Base-by-base conservation (phyloP, 2,888 invertebrate species). In the Aleiodes leptofemur region DNA sequence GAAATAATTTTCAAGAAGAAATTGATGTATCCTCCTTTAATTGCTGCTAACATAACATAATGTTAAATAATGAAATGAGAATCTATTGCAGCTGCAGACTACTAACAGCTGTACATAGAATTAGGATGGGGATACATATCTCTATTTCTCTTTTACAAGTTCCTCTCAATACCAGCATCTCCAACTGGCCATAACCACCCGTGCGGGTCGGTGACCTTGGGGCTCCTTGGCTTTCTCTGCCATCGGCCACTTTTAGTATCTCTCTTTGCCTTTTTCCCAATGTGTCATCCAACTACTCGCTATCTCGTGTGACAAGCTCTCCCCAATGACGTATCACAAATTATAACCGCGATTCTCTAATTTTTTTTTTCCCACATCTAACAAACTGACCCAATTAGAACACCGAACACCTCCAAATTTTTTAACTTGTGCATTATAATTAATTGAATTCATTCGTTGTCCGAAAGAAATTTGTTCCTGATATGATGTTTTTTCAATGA, bases 161-260 rank as follows among this genome's bases (percentile, higher is more conserved):
- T 16, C 57, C 16, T 16, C 31, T 59, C 23, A 56, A 16, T 16
- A 38, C 56, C 55, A 48, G 38, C 55, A 31, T 9, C 34, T 34
- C 34, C 43, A 43, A 43, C 43, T 43, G 43, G 43, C 34, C 34
- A 59, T 50, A 50, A 50, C n/a, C 9, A 64, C 51, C 51, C 59
- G 72, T 73, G 57, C 69, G 73, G 79, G 78, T 80, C 78, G 77
- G 57, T 73, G 72, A 80, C 74, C 78, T 80, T 78, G 78, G 13
- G 43, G 43, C 43, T 43, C 43, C 31, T 59, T 72, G 61, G 77
- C 80, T 80, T 80, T 80, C 80, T 80, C 78, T 73, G 59, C 75
- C 74, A 56, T 71, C 73, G 74, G 71, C 72, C 48, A 43, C 9
- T 43, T 43, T 23, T 77, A 50, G 64, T 77, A 74, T 76, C 78